Conservation (phyloP, 2,797 vertebrate species). For the Gymnoscopelus microlampas region DNA sequence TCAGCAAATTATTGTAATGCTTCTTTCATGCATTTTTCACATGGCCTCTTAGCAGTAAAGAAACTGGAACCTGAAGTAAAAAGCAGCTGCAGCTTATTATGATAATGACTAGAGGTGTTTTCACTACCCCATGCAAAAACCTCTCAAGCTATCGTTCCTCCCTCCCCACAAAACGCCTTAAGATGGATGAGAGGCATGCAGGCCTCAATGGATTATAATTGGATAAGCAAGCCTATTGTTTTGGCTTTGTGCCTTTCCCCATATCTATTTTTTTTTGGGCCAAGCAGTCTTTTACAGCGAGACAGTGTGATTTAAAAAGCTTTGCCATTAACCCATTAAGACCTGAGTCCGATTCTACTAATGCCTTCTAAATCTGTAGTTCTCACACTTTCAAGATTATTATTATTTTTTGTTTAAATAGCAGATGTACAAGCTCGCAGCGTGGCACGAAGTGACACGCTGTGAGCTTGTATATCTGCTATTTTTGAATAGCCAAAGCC, state of each 20-base stretch:
- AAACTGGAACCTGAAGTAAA: conserved; percentile 22
- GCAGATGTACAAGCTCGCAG: no score
- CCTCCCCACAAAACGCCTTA: conserved; percentile 36
- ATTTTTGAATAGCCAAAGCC: no score
- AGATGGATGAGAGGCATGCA: conserved; percentile 40
- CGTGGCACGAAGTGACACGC: no score
- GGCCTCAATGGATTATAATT: conserved; percentile 45
- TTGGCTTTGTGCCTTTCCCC: conserved; percentile 8
- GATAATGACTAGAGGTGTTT: conserved; percentile 53
- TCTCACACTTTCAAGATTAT: no score
- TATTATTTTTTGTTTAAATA: no score
- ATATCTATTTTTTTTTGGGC: background rate
- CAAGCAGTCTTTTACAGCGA: conserved; percentile 4
- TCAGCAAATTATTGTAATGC: conserved; percentile 73
- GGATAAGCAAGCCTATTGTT: conserved; percentile 52
- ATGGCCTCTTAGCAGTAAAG: conserved; percentile 49
- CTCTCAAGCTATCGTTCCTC: conserved; percentile 49
- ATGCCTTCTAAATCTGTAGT: no score
- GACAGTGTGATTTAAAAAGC: conserved; percentile 18
- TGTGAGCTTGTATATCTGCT: no score
- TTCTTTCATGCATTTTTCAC: conserved; percentile 75
- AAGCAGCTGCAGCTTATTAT: conserved; percentile 48
- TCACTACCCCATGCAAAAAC: conserved; percentile 28
- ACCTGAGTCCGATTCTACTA: no score
- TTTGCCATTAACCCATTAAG: no score